Base-by-base conservation (phyloP, 2,113 vertebrate species). In the Ptilonorhynchus violaceus region DNA sequence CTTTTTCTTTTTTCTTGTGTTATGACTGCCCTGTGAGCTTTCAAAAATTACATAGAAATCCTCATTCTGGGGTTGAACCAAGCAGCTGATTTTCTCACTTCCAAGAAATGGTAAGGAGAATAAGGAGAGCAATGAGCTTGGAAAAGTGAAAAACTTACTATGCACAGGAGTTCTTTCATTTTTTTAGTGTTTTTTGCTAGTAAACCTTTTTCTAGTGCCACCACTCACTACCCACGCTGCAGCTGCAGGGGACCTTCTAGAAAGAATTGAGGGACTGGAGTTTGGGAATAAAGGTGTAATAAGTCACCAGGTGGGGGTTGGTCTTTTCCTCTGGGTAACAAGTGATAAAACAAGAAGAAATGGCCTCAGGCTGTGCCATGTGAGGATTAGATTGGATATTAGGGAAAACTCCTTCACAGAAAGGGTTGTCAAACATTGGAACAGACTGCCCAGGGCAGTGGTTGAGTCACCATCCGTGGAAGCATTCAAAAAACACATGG, bases 401-500 rank as follows among this genome's bases (percentile, higher is more conserved):
- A 35, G 24, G 24, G 30, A 15, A n/a, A 46, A 46, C 18, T n/a
- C 31, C 17, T 53, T 25, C 46, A 25, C 13, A 41, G 62, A 46
- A 49, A 60, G 9, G 1, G 2, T 12, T 46, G 9, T 10, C 13
- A 27, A 74, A 33, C 6, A 17, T 39, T 25, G 39, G 33, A 24
- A 39, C 23, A 60, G 55, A 15, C 37, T 81, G 7, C 4, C 22
- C 44, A 52, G 37, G 44, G 10, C 59, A 52, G 44, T 30, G 25
- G 0, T 67, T 33, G 77, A 52, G 13, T 30, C 10, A 9, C 22
- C 23, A 50, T 19, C 4, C 13, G 28, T 75, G 46, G 11, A 25
- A 30, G 6, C 24, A 0, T 75, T 53, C 33, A 24, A 46, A 59
- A 81, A 5, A 16, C 1, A 0, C 16, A 23, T 46, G 60, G 28